These are phyloP conservation scores for Cololabis saira DNA, from an alignment of 2,113 vertebrate species.

Conservation along the genomic window DNA sequence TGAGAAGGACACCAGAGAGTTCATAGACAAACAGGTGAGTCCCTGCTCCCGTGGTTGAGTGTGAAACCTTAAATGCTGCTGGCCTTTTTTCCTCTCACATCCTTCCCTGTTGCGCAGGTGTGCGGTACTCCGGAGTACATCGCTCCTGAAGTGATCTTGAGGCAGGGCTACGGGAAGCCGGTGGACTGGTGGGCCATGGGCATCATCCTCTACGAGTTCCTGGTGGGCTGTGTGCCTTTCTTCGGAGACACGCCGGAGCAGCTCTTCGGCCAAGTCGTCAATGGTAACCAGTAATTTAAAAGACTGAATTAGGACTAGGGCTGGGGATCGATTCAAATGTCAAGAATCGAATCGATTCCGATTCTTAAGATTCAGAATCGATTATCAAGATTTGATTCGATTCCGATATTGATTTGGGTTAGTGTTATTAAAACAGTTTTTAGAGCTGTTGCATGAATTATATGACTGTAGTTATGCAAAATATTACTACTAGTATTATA, in stretches of 20 bases:
- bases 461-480: too few relatives aligned
- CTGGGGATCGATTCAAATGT: too few relatives aligned
- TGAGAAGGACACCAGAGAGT: conserved; percentile 94
- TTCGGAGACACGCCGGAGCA: conserved; percentile 96
- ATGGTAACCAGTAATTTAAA: conserved; percentile 80
- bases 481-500: too few relatives aligned
- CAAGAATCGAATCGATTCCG: too few relatives aligned
- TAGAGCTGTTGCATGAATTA: too few relatives aligned
- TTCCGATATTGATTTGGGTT: too few relatives aligned
- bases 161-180: conserved; percentile 94
- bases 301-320: background rate
- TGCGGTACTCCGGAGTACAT: conserved; percentile 98
- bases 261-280: conserved; percentile 95
- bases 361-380: too few relatives aligned
- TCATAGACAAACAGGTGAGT: conserved; percentile 93
- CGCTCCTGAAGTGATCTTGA: conserved; percentile 93
- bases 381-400: too few relatives aligned
- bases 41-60: background rate
- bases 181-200: conserved; percentile 99
- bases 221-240: conserved; percentile 96
- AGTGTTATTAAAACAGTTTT: too few relatives aligned
- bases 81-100: background rate
- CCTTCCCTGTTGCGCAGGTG: conserved; percentile 79
- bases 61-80: background rate
- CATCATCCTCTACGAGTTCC: conserved; percentile 92